Conservation (phyloP, 2,797 vertebrate genomes). For the Diplodus puntazzo region DNA sequence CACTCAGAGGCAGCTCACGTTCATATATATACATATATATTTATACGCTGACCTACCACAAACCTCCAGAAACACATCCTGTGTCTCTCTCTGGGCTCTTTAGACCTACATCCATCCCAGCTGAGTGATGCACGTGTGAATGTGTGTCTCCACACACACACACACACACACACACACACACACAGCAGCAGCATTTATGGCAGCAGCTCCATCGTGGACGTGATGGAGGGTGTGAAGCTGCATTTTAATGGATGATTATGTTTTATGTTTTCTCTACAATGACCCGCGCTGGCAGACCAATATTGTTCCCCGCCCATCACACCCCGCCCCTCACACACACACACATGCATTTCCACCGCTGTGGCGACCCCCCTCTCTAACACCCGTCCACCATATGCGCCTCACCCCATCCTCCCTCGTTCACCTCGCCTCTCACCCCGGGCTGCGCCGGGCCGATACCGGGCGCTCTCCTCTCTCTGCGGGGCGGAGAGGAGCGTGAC, state of each 20-base stretch:
- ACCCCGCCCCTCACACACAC: slow-evolving; percentile 7
- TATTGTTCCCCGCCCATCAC: slow-evolving; percentile 65
- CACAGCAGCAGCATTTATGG: slow-evolving; percentile 64
- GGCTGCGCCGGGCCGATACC: slow-evolving; percentile 35
- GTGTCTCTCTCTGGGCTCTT: slow-evolving; percentile 41
- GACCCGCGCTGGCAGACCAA: slow-evolving; percentile 73
- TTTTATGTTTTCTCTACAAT: slow-evolving; percentile 83
- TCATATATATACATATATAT: slow-evolving; percentile 3
- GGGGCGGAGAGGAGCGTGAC: slow-evolving; percentile 72
- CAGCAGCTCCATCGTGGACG: slow-evolving; percentile 63
- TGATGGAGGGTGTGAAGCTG: slow-evolving; percentile 84
- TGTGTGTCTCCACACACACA: slow-evolving; percentile 22
- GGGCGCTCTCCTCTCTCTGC: slow-evolving; percentile 64
- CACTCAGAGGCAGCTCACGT: background rate
- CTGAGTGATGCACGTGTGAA: slow-evolving; percentile 49
- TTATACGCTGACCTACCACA: slow-evolving; percentile 47
- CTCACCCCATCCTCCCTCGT: slow-evolving; percentile 36
- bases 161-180: slow-evolving; percentile 27
- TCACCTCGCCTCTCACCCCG: background rate
- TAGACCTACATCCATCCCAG: slow-evolving; percentile 53
- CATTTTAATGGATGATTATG: slow-evolving; percentile 87
- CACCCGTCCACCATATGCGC: slow-evolving; percentile 63
- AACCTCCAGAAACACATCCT: slow-evolving; percentile 39
- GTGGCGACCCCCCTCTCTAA: slow-evolving; percentile 46
- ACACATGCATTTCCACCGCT: slow-evolving; percentile 31